These are phyloP conservation scores for Laticauda laticaudata DNA, from an alignment of 2,113 vertebrate species.

Conservation along the genomic window DNA sequence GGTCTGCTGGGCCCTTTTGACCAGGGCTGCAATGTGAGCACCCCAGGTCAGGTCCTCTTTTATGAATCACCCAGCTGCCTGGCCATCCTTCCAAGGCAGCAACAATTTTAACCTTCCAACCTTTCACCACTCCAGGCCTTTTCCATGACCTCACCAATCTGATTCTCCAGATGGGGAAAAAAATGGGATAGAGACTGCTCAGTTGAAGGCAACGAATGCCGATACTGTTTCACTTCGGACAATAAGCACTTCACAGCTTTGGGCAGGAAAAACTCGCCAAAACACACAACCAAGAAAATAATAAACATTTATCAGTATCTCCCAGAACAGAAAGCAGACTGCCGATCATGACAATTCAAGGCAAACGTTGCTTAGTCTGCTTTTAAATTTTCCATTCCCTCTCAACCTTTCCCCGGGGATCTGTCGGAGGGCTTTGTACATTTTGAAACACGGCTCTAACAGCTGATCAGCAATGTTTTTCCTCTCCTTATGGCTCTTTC, in stretches of 20 bases:
- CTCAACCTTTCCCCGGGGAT: not conserved
- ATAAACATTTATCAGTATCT: not conserved
- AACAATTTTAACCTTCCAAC: not conserved
- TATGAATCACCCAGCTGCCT: not conserved
- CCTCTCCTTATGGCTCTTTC: not conserved
- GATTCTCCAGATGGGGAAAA: not conserved
- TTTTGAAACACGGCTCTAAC: not conserved
- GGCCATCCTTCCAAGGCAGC: not conserved
- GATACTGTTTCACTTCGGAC: not conserved
- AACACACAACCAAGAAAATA: not conserved
- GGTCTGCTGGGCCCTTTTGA: too few relatives aligned
- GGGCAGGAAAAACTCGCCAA: not conserved
- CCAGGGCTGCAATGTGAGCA: too few relatives aligned
- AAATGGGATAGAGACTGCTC: not conserved
- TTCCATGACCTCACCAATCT: not conserved
- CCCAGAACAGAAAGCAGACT: not conserved
- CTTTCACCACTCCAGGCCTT: not conserved
- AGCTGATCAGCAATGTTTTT: not conserved
- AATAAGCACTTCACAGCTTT: not conserved
- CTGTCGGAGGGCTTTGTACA: not conserved
- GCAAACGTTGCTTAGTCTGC: not conserved
- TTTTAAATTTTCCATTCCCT: not conserved
- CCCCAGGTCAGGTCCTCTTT: too few relatives aligned
- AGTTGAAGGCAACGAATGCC: not conserved
- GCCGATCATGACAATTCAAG: not conserved